These are phyloP conservation scores for Cacoxenus indagator DNA, from an alignment of 2,888 invertebrate genomes.

Conservation along the genomic window DNA sequence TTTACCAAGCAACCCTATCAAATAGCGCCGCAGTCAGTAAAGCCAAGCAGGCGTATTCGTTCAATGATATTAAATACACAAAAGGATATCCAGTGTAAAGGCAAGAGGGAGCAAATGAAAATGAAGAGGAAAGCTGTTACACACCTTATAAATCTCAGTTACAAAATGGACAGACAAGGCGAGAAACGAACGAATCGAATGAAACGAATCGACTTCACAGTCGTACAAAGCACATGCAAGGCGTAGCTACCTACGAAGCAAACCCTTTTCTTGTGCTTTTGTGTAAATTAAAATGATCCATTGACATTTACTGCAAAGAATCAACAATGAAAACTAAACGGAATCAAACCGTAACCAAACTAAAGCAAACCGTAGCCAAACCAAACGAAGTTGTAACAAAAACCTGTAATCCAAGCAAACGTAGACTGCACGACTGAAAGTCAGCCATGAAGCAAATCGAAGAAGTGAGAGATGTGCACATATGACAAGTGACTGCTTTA, in stretches of 20 bases:
- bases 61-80: constrained; percentile 35
- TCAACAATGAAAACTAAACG: constrained; percentile 18
- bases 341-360: constrained; percentile 13
- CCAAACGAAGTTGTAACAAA: not conserved
- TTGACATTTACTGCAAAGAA: constrained; percentile 33
- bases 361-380: not conserved
- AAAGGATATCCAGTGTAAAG: constrained; percentile 36
- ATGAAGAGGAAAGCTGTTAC: too few relatives aligned
- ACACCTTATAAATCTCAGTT: constrained; percentile 54
- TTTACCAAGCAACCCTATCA: constrained; percentile 27
- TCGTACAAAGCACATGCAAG: too few relatives aligned
- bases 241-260: too few relatives aligned
- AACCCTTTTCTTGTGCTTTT: constrained; percentile 38
- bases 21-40: constrained; percentile 29
- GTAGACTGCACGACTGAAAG: not conserved
- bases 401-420: not conserved
- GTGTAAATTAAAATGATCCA: constrained; percentile 60
- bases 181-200: constrained; percentile 23
- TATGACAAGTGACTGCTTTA: constrained; percentile 6
- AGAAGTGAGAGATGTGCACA: not conserved
- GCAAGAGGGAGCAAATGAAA: constrained; percentile 30
- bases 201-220: not conserved
- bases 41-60: not conserved
- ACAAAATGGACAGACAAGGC: constrained; percentile 38
- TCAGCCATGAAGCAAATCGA: not conserved